Conservation (phyloP, 2,797 vertebrate genomes). For the Lates japonicus region DNA sequence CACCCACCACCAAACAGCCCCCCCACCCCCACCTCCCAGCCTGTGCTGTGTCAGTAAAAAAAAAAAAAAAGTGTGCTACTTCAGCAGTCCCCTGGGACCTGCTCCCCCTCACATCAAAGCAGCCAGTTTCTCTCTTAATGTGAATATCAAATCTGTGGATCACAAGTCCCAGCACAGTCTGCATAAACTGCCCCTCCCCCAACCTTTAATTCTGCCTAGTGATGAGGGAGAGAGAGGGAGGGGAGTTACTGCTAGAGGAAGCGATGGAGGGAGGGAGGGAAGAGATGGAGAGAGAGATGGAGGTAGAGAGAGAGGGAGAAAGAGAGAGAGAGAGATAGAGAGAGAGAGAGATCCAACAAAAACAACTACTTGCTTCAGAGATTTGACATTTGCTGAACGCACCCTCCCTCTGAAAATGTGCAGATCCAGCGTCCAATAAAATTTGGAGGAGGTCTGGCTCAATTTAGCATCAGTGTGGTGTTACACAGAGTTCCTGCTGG, state of each 20-base stretch:
- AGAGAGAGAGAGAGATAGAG: slow-evolving; percentile 66
- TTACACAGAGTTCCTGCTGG: slow-evolving; percentile 53
- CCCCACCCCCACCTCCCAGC: slow-evolving; percentile 30
- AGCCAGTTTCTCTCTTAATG: slow-evolving; percentile 87
- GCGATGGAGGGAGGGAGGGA: slow-evolving; percentile 64
- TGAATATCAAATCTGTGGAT: slow-evolving; percentile 88
- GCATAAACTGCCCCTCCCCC: slow-evolving; percentile 85
- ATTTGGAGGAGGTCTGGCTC: slow-evolving; percentile 67
- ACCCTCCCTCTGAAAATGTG: slow-evolving; percentile 74
- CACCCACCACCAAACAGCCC: slow-evolving; percentile 1
- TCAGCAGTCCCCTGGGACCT: slow-evolving; percentile 84
- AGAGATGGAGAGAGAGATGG: slow-evolving; percentile 70
- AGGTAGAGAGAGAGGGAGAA: slow-evolving; percentile 57
- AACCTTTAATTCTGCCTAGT: slow-evolving; percentile 87
- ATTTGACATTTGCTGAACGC: slow-evolving; percentile 81
- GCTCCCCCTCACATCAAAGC: slow-evolving; percentile 85
- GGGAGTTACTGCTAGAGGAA: slow-evolving; percentile 79
- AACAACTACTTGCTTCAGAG: slow-evolving; percentile 84
- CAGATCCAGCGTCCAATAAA: slow-evolving; percentile 68
- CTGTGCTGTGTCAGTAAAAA: slow-evolving; percentile 85
- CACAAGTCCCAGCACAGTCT: slow-evolving; percentile 87
- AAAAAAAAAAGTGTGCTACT: slow-evolving; percentile 84
- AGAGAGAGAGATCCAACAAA: slow-evolving; percentile 79
- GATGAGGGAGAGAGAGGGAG: slow-evolving; percentile 85
- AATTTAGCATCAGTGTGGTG: slow-evolving; percentile 65